Evolutionary conservation across 2,797 vertebrate species (phyloP), one percentile per base, ranked within the genome.

Genomic region (Propithecus perrieri): DNA sequence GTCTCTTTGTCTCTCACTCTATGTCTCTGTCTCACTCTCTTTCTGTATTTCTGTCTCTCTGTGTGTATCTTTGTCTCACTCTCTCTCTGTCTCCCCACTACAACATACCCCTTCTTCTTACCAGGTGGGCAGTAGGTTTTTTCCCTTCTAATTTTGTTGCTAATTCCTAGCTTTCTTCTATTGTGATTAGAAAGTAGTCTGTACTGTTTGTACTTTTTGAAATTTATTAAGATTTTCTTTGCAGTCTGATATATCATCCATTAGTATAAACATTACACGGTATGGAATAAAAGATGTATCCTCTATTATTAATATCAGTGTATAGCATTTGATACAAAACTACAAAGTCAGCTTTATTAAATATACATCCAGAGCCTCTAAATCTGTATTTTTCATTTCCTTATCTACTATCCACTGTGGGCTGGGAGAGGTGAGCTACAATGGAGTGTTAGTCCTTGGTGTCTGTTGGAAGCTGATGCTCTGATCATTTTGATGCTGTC

Each of bases 211-310:
- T 78, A 81, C 38, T 18, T 87, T 93, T 83, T 33, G 17, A 59
- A 86, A 90, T 69, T 90, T 81, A 15, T 59, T 74, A 75, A 78
- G 35, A 75, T 94, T 92, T 89, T 80, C 65, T 91, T 61, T 41
- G 35, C 46, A 17, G 12, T 74, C 75, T 79, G 33, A 67, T 74
- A 75, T 3, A 35, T 33, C 43, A 26, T 43, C 24, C 4, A 4
- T 91, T 59, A 35, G 33, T 72, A 2, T 83, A 43, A 75, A 80
- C 80, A 80, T 13, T 80, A 79, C 57, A 53, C 26, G 26, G 38
- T 65, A 17, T 65, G 33, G 8, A 46, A 11, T 57, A 53, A 65
- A 87, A 91, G 18, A 9, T 50, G 24, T 11, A 33, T 50, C 17
- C n/a, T 89, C 5, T 85, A 2, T 35, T 59, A 20, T 59, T 59